These are phyloP conservation scores for Pleuronectes platessa DNA, from an alignment of 2,113 vertebrate genomes.

Conservation along the genomic window DNA sequence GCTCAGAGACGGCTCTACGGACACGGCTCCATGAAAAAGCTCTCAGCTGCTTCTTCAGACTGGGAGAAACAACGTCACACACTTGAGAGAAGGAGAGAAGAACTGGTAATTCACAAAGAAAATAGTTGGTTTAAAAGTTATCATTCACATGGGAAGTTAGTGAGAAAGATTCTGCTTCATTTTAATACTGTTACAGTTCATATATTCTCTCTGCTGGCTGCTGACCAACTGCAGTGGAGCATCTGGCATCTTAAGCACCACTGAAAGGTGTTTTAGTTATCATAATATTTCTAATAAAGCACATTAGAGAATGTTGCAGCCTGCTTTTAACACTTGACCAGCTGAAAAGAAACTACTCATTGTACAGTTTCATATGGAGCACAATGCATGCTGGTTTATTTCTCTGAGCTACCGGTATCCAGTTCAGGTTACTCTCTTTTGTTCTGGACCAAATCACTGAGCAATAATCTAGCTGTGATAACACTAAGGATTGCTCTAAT, in stretches of 20 bases:
- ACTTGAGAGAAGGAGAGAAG: slow-evolving; percentile 91
- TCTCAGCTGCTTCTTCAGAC: slow-evolving; percentile 91
- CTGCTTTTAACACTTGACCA: background rate
- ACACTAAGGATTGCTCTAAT: no score
- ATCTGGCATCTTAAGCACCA: slow-evolving; percentile 12
- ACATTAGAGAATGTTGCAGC: background rate
- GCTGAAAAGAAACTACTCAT: background rate
- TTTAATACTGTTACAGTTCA: background rate
- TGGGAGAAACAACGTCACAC: slow-evolving; percentile 95
- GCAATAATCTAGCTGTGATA: no score
- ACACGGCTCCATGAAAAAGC: slow-evolving; percentile 90
- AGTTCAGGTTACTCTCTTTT: no score
- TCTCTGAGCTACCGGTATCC: no score
- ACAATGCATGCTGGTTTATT: background rate
- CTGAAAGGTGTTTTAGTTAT: background rate
- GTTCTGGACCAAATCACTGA: no score
- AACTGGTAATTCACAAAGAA: slow-evolving; percentile 85
- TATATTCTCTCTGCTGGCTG: slow-evolving; percentile 21
- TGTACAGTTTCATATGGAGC: background rate
- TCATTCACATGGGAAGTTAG: background rate
- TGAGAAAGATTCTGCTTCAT: background rate
- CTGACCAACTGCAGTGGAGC: slow-evolving; percentile 21
- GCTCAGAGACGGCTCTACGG: slow-evolving; percentile 95
- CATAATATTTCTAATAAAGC: background rate
- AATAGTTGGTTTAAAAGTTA: background rate